phyloP scores from a whole-genome alignment of 2,113 vertebrate species.

The Petaurus breviceps region DNA sequence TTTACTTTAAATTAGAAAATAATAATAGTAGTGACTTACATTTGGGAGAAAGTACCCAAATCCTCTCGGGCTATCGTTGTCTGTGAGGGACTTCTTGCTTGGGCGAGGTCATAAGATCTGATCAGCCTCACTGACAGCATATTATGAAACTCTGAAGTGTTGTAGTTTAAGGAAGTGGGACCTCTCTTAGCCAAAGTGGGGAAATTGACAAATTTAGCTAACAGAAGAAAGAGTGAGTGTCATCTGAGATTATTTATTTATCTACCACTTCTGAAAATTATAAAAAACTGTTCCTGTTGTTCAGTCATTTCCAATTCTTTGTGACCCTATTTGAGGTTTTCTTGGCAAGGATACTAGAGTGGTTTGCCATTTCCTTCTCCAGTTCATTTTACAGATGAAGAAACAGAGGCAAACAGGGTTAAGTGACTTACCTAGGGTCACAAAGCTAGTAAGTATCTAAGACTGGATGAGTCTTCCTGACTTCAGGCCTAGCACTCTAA shows the following conservation, averaged over 20 bases:
- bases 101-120: background rate
- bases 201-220: background rate
- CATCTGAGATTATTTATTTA: background rate
- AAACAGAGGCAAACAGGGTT: too few relatives aligned
- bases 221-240: background rate
- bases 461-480: too few relatives aligned
- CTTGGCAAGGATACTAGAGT: too few relatives aligned
- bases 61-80: background rate
- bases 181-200: background rate
- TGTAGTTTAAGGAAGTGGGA: background rate
- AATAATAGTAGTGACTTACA: background rate
- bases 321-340: too few relatives aligned
- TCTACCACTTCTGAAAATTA: background rate
- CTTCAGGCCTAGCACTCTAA: too few relatives aligned
- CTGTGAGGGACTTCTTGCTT: background rate
- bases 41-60: background rate
- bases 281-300: background rate
- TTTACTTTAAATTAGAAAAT: background rate
- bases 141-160: background rate
- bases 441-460: too few relatives aligned
- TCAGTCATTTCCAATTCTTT: too few relatives aligned
- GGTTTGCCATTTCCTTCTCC: too few relatives aligned
- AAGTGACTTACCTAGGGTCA: too few relatives aligned
- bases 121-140: background rate
- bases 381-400: too few relatives aligned